Conservation (phyloP, 1,140 invertebrate species). For the Plectus sambesii region DNA sequence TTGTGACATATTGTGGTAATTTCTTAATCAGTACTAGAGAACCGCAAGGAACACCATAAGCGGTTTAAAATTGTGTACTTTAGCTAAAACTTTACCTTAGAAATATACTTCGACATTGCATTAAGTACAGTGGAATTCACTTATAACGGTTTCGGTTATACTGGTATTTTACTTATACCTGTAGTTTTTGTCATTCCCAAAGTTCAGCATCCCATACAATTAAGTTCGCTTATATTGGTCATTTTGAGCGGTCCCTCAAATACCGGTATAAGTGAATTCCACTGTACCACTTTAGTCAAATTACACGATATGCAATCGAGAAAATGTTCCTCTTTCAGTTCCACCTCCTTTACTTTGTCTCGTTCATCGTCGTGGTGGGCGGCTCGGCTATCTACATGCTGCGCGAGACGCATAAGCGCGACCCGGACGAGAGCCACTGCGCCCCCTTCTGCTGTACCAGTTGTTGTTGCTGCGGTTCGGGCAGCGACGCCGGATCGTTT, state of each 20-base stretch:
- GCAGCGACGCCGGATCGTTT: no score
- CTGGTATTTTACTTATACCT: no score
- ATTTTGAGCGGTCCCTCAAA: no score
- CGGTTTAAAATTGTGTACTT: no score
- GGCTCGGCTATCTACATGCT: conserved; percentile 40
- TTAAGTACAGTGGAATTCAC: conserved; percentile 2
- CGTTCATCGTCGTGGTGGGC: conserved; percentile 35
- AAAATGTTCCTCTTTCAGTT: conserved; percentile 31
- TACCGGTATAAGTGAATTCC: conserved; percentile 1
- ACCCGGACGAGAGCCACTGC: not conserved
- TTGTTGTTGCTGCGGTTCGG: no score
- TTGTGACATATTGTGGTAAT: not conserved
- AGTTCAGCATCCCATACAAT: no score
- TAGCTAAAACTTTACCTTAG: conserved; percentile 3
- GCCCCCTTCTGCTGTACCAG: no score
- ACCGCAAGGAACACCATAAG: no score
- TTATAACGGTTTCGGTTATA: no score
- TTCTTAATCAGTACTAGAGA: no score
- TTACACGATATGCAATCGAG: conserved; percentile 3
- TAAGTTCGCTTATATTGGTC: no score
- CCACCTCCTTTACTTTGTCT: conserved; percentile 39
- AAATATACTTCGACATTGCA: conserved; percentile 7
- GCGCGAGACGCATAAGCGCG: conserved; percentile 13
- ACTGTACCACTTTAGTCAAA: not conserved
- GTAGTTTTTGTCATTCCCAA: not conserved